Conservation (phyloP, 2,888 invertebrate genomes). For the Pinctada fucata region DNA sequence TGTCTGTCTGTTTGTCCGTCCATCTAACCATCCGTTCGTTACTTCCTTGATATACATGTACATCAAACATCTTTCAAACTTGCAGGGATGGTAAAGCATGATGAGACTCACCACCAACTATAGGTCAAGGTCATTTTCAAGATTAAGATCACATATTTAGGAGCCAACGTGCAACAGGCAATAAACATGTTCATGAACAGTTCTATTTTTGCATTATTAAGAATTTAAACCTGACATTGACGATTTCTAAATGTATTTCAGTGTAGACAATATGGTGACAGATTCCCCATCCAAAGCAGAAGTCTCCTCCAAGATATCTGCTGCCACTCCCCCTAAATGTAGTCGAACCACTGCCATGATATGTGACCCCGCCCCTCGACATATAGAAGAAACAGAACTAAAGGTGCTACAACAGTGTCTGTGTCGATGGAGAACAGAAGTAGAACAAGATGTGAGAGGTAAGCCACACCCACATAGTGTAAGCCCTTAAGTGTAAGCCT, state of each 20-base stretch:
- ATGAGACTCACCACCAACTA: too few species aligned
- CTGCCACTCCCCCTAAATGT: constrained; percentile 41
- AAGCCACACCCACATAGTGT: not conserved
- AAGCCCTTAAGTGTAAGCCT: too few species aligned
- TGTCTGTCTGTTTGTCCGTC: too few species aligned
- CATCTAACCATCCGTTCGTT: too few species aligned
- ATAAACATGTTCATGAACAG: too few species aligned
- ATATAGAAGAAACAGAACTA: constrained; percentile 73
- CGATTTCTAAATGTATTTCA: not conserved
- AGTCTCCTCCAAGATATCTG: constrained; percentile 42
- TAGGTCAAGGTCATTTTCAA: too few species aligned
- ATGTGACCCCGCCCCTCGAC: constrained; percentile 68
- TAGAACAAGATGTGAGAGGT: constrained; percentile 76
- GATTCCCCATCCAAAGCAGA: constrained; percentile 53
- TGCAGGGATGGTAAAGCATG: too few species aligned
- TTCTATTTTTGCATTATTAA: too few species aligned
- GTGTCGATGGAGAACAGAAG: constrained; percentile 76
- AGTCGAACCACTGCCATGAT: constrained; percentile 37
- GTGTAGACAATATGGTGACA: constrained; percentile 41
- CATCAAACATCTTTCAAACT: too few species aligned
- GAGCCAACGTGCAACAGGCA: too few species aligned
- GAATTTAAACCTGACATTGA: not conserved
- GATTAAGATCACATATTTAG: too few species aligned
- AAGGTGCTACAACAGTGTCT: constrained; percentile 75
- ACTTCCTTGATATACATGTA: too few species aligned